phyloP scores from a whole-genome alignment of 2,797 vertebrate species.

The Galagoides demidoff region DNA sequence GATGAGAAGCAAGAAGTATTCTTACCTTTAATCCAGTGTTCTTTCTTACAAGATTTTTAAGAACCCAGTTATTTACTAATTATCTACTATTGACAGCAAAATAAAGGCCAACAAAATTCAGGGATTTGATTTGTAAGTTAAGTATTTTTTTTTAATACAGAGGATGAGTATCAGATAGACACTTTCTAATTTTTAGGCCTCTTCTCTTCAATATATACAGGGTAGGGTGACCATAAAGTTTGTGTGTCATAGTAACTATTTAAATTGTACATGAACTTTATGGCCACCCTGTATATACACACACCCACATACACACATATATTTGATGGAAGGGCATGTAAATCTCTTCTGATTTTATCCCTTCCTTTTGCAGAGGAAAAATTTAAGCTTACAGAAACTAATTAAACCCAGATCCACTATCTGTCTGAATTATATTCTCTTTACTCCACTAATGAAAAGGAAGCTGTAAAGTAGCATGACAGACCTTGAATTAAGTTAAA shows the following conservation, averaged over 20 bases:
- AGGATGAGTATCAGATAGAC: background rate
- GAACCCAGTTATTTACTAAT: background rate
- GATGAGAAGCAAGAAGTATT: constrained; percentile 35
- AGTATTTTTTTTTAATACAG: background rate
- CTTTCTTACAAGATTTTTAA: constrained; percentile 18
- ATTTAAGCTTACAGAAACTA: background rate
- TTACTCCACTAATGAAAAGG: background rate
- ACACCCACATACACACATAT: background rate
- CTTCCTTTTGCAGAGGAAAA: background rate
- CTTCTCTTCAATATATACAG: background rate
- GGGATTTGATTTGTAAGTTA: constrained; percentile 21
- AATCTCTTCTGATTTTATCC: background rate
- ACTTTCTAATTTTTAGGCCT: background rate
- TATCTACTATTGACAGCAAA: background rate
- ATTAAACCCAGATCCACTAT: background rate
- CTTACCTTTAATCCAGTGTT: constrained; percentile 25
- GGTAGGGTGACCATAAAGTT: too few relatives aligned
- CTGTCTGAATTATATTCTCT: background rate
- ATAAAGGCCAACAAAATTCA: constrained; percentile 29
- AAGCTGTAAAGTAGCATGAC: background rate
- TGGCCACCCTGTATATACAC: background rate
- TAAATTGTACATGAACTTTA: too few relatives aligned
- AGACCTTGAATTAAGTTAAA: background rate
- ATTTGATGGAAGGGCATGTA: background rate
- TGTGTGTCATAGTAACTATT: too few relatives aligned